Conservation (phyloP, 2,113 vertebrate species). For the Orthonyx spaldingii region DNA sequence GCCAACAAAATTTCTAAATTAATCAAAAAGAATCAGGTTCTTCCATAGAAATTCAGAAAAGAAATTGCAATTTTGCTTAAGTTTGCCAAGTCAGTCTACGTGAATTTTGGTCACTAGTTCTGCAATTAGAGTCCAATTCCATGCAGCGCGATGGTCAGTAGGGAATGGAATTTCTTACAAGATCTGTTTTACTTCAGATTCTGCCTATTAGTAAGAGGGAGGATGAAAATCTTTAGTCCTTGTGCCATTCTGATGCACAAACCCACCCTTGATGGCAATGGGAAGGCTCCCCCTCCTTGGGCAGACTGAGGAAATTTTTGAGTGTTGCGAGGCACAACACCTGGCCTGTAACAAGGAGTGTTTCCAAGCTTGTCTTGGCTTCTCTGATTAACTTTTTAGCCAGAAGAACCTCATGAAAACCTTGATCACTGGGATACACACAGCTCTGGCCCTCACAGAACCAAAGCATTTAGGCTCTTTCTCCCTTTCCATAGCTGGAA, state of each 20-base stretch:
- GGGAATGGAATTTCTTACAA: neutral
- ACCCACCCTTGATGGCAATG: rapidly evolving
- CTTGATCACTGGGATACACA: neutral
- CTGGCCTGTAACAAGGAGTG: neutral
- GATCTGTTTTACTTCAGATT: neutral
- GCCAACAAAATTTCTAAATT: neutral
- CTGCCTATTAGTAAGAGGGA: neutral
- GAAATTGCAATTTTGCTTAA: neutral
- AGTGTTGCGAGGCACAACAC: too few species aligned
- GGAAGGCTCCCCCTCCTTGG: neutral
- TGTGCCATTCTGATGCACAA: neutral
- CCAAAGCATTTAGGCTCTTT: neutral
- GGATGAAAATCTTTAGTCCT: neutral
- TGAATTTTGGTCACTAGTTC: neutral
- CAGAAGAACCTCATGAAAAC: neutral
- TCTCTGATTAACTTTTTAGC: neutral
- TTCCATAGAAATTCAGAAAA: neutral
- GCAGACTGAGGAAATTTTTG: neutral
- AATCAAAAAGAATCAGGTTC: neutral
- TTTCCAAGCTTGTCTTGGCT: neutral
- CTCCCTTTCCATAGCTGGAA: neutral
- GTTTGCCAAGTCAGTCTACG: neutral
- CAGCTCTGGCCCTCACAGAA: neutral
- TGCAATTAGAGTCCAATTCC: neutral
- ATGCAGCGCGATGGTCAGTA: neutral